These are phyloP conservation scores for Apocrypta bakeri DNA, from an alignment of 1,140 invertebrate genomes.

Conservation along the genomic window DNA sequence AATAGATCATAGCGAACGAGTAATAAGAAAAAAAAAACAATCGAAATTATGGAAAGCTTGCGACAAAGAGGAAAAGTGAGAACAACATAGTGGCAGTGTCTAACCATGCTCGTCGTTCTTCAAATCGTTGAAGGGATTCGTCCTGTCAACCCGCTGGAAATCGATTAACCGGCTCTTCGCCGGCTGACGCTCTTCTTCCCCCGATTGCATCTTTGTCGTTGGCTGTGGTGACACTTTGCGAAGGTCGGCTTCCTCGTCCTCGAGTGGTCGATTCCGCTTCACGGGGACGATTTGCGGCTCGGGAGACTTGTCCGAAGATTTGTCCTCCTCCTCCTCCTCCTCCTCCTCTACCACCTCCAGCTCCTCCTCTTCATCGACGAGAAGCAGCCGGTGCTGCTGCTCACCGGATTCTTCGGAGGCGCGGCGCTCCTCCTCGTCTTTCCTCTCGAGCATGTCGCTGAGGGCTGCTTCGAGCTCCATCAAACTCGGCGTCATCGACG, in stretches of 20 bases:
- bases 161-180: conserved; percentile 14
- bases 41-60: not conserved
- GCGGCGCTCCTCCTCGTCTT: conserved; percentile 58
- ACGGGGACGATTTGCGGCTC: conserved; percentile 60
- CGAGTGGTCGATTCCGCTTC: conserved; percentile 33
- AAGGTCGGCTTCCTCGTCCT: conserved; percentile 47
- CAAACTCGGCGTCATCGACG: conserved; percentile 71
- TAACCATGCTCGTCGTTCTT: conserved; percentile 30
- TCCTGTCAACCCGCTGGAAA: conserved; percentile 21
- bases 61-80: not conserved
- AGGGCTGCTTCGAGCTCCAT: conserved; percentile 70
- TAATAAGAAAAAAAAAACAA: too few relatives aligned
- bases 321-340: conserved; percentile 45
- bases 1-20: too few relatives aligned
- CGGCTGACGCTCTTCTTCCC: not conserved
- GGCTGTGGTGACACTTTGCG: not conserved
- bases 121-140: conserved; percentile 42
- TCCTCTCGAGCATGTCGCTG: conserved; percentile 70
- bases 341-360: conserved; percentile 41
- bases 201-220: not conserved
- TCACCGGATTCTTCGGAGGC: not conserved
- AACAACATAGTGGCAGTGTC: not conserved
- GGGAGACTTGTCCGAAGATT: conserved; percentile 53
- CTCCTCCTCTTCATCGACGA: conserved; percentile 20
- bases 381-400: not conserved